Evolutionary conservation across 2,113 vertebrate species (phyloP), one percentile per base, ranked within the genome.

Genomic region (Labeo rohita): DNA sequence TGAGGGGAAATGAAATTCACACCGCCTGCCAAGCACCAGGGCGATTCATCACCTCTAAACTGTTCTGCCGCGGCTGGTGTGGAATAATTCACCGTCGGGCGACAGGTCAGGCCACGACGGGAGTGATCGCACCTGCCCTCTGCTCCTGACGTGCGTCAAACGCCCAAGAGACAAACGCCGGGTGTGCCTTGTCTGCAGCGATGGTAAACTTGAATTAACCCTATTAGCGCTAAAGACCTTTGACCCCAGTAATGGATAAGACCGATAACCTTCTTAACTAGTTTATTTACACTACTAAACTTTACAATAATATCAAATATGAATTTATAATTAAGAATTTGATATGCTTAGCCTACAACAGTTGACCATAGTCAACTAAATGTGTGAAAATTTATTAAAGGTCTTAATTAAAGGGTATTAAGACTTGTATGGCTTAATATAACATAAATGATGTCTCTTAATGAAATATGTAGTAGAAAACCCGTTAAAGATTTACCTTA

Each of bases 1-100:
- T 86, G 79, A 49, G 66, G 63, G 85, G 66, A 86, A 86, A 86
- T 86, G 77, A 86, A 86, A 86, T 74, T 74, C 85, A 73, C 85
- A 49, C 39, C 36, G 43, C 77, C 85, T 79, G 76, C 85, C 77
- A 63, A 72, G 77, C 18, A 56, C 8, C 23, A 3, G 39, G 65
- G 21, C 23, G 66, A 86, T 86, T 72, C 66, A 86, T 86, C 77
- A 86, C 77, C 66, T 86, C 66, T 81, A 86, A 86, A 86, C 77
- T 72, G 77, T 85, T 85, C 73, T 43, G 56, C 23, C 34, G 12
- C 45, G 59, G 61, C 28, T 50, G 74, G 80, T 82, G 80, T 39
- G 80, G 80, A 82, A 70, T 82, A 82, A 70, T 82, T 82, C 80
- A 82, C 59, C 8, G 13, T 34, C 34, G 49, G 84, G 73, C 4